Percentiles rank a stretch among this genome's conserved stretches.
Evolutionary conservation across 2,888 invertebrate genomes (phyloP).

Genomic region (Sabellastarte sp.): DNA sequence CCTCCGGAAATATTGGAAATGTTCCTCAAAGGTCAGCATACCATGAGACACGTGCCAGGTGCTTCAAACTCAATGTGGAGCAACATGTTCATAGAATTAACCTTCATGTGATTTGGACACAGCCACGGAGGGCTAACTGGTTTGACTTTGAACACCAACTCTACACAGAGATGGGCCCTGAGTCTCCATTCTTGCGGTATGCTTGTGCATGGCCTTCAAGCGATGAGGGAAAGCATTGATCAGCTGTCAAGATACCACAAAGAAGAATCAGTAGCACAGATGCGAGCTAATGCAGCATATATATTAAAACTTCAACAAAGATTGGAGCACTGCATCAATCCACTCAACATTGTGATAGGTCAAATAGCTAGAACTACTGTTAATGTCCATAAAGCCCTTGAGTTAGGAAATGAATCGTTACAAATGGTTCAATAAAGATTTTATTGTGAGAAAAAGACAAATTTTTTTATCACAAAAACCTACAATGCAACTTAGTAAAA

Average conservation of each 20-base stretch:
- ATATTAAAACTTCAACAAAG: neutral
- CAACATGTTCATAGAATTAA: constrained; percentile 2
- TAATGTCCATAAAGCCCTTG: no score
- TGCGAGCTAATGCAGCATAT: neutral
- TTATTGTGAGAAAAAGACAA: no score
- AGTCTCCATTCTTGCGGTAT: neutral
- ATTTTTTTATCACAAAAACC: no score
- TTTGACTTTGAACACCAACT: constrained; percentile 14
- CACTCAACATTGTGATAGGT: no score
- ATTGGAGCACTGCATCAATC: no score
- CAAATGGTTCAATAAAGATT: no score
- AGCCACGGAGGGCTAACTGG: constrained; percentile 15
- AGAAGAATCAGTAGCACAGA: neutral
- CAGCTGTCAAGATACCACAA: neutral
- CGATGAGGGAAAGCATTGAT: neutral
- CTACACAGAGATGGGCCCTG: neutral
- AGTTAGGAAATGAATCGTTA: no score
- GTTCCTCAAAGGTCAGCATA: constrained; percentile 2
- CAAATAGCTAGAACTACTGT: no score
- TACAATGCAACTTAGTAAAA: no score
- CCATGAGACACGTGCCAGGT: constrained; percentile 1
- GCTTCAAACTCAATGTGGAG: constrained; percentile 3
- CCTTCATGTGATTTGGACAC: constrained; percentile 7
- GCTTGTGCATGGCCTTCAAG: neutral
- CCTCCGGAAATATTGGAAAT: neutral